Base-by-base conservation (phyloP, 2,888 invertebrate species). In the Phengaris alcon region DNA sequence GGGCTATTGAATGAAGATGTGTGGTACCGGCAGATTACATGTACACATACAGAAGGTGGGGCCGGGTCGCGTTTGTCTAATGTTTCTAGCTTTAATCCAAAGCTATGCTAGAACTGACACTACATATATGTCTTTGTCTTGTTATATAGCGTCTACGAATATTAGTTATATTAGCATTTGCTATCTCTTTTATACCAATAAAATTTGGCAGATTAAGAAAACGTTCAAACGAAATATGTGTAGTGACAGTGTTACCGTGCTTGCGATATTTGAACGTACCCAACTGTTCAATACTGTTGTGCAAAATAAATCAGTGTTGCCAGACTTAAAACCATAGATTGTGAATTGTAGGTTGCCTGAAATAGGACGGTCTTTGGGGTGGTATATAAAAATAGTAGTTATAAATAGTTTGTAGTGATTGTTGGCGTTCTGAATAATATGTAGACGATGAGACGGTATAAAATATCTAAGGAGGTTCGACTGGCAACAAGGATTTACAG, bases 281-380 rank as follows among this genome's bases (percentile, higher is more conserved):
- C 64, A 64, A 64, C 64, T 44, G 64, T 44, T 64, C 35, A 8
- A 59, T 59, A 59, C 10, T 15, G 8, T 48, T 6, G 6, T 4
- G 6, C 8, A 48, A 12, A 52, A 64, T 44, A 52, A 52, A 64
- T 44, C 35, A 64, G 64, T 64, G 64, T 64, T 64, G 64, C 64
- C 13, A 64, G 35, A 10, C 7, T 64, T 13, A 13, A 64, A 64
- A 64, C 64, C 22, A 44, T 64, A 12, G 35, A 44, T 6, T 64
- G 35, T 44, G 35, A 44, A 64, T 35, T 64, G 64, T 35, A 64
- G 64, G 64, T 35, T 64, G 64, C 64, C 64, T 64, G 64, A 64
- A 64, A 64, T 13, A 35, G 13, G 22, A 44, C 2, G 35, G 35
- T 64, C 13, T 35, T 64, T 64, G 35, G 6, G 35, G 64, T 6